Evolutionary conservation across 2,888 invertebrate species (phyloP).

Genomic region (Macaria liturata): DNA sequence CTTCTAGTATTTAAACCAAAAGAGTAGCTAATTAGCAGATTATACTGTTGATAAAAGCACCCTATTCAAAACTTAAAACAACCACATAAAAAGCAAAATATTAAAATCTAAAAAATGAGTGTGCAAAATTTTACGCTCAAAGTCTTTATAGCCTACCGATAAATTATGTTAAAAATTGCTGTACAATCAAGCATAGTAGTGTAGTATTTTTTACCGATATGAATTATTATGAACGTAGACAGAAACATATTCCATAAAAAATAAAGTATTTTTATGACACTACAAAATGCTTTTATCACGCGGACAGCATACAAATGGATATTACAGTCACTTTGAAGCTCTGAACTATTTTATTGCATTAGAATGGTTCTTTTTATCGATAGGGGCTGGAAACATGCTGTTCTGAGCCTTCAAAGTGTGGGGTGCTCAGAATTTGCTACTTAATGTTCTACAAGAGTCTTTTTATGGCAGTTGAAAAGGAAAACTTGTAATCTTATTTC

Average conservation of each 20-base stretch:
- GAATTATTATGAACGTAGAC: neutral
- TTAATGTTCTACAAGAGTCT: conserved; percentile 6
- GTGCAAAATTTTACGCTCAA: too few species aligned
- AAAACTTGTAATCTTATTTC: conserved; percentile 11
- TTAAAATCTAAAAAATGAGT: too few species aligned
- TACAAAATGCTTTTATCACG: conserved; percentile 25
- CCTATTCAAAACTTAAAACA: too few species aligned
- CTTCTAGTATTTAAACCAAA: too few species aligned
- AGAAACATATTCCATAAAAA: conserved; percentile 11
- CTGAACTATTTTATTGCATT: conserved; percentile 28
- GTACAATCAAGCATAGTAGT: too few species aligned
- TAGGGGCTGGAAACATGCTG: conserved; percentile 22
- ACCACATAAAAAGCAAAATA: too few species aligned
- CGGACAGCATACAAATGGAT: conserved; percentile 27
- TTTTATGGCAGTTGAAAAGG: conserved; percentile 4
- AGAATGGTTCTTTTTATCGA: conserved; percentile 24
- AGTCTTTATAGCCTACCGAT: too few species aligned
- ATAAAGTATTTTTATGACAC: conserved; percentile 16
- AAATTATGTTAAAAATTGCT: too few species aligned
- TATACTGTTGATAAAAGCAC: too few species aligned
- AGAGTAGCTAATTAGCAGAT: too few species aligned
- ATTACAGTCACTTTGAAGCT: conserved; percentile 27
- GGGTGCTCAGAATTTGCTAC: conserved; percentile 10
- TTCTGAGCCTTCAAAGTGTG: conserved; percentile 11
- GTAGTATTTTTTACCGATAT: too few species aligned